Conservation (phyloP, 2,888 invertebrate species). For the Brachyopa scutellaris region DNA sequence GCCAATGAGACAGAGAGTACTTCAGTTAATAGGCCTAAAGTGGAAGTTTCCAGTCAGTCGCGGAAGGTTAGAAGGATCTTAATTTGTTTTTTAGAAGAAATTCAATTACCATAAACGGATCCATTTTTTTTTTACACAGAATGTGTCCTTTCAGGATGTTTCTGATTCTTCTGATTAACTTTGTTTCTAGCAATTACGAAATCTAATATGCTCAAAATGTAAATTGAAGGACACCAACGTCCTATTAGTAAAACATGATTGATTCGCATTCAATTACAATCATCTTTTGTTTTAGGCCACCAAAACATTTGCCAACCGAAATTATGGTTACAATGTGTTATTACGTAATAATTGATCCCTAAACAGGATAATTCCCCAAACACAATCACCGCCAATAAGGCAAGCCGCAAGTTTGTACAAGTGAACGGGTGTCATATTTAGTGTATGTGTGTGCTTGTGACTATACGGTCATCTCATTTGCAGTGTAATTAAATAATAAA, state of each 20-base stretch:
- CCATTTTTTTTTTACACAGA: too few relatives aligned
- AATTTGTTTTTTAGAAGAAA: neutral
- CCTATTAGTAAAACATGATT: constrained; percentile 9
- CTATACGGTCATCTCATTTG: constrained; percentile 26
- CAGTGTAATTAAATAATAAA: constrained; percentile 51
- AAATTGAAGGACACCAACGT: too few relatives aligned
- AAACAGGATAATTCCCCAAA: constrained; percentile 49
- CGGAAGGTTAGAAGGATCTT: neutral
- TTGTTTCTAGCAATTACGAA: too few relatives aligned
- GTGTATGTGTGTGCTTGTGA: constrained; percentile 1
- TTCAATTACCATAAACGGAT: neutral
- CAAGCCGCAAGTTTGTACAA: constrained; percentile 52
- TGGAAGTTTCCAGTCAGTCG: too few relatives aligned
- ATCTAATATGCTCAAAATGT: too few relatives aligned
- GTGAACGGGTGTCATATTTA: constrained; percentile 41
- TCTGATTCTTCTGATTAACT: too few relatives aligned
- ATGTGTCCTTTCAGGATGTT: too few relatives aligned
- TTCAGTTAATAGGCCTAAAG: constrained; percentile 1
- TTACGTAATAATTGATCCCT: constrained; percentile 47
- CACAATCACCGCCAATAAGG: constrained; percentile 54
- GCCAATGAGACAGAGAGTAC: neutral
- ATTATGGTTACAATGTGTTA: constrained; percentile 39
- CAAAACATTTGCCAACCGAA: constrained; percentile 25
- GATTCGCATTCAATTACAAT: constrained; percentile 41
- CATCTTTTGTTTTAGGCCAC: neutral